phyloP scores from a whole-genome alignment of 2,888 invertebrate genomes.

The Nesidiocoris tenuis region DNA sequence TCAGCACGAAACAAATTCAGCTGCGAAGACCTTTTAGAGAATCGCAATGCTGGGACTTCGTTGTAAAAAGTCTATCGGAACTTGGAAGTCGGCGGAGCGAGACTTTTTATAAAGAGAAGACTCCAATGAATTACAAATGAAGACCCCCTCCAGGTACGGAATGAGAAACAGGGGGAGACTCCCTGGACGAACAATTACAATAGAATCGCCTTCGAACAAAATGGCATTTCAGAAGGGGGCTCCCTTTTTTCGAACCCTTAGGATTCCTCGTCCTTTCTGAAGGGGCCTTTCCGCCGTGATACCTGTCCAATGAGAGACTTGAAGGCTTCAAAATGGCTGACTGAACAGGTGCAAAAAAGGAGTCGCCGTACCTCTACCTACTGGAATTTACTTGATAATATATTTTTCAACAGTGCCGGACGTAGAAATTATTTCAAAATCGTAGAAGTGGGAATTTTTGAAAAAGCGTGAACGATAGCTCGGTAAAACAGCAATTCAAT shows the following conservation, averaged over 20 bases:
- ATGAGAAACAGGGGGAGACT: neutral
- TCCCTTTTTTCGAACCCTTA: neutral
- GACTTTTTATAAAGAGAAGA: neutral
- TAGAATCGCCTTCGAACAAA: constrained; percentile 34
- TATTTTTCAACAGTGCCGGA: too few species aligned
- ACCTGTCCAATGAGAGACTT: neutral
- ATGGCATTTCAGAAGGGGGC: constrained; percentile 5
- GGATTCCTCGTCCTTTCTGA: neutral
- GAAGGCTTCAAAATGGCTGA: neutral
- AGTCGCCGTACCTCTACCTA: too few species aligned
- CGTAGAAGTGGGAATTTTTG: too few species aligned
- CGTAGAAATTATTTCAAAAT: too few species aligned
- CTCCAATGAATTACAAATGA: constrained; percentile 27
- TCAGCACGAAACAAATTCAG: neutral
- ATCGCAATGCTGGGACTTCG: neutral
- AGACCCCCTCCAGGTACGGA: neutral
- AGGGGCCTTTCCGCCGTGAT: neutral
- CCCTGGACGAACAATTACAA: constrained; percentile 28
- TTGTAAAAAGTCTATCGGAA: neutral
- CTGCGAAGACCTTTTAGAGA: neutral
- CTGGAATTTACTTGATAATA: too few species aligned
- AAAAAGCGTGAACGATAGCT: too few species aligned
- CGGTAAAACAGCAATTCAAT: too few species aligned
- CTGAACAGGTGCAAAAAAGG: neutral
- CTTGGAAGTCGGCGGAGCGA: neutral